Evolutionary conservation across 2,888 invertebrate species (phyloP).

Genomic region (Synanthedon formicaeformis): DNA sequence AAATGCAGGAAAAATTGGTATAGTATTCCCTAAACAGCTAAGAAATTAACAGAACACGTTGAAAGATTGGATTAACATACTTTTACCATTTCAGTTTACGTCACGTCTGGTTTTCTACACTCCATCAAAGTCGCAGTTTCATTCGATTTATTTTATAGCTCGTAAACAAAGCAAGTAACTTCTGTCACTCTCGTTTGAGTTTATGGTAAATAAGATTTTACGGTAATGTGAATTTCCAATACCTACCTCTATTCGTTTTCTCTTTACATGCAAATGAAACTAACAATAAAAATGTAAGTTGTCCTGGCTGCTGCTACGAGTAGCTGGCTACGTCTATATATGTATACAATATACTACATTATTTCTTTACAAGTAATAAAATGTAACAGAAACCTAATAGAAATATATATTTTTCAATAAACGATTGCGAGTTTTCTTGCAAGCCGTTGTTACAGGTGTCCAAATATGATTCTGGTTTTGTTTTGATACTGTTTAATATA

Average conservation of each 20-base stretch:
- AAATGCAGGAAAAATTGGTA: too few species aligned
- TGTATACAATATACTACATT: too few species aligned
- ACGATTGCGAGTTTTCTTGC: too few species aligned
- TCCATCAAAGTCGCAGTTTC: constrained; percentile 33
- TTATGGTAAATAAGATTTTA: constrained; percentile 64
- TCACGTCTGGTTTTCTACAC: constrained; percentile 3
- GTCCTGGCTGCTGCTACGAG: too few species aligned
- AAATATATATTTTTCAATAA: too few species aligned
- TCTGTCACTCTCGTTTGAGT: constrained; percentile 50
- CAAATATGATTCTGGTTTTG: too few species aligned
- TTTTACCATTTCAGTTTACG: background rate
- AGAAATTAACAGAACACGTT: background rate
- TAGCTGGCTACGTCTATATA: too few species aligned
- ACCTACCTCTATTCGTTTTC: constrained; percentile 21
- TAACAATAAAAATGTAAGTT: constrained; percentile 1
- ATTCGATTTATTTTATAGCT: constrained; percentile 64
- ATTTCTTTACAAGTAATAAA: too few species aligned
- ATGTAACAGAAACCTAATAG: too few species aligned
- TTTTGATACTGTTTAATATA: too few species aligned
- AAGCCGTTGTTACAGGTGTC: too few species aligned
- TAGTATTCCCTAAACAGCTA: background rate
- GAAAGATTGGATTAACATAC: constrained; percentile 6
- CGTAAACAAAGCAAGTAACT: constrained; percentile 59
- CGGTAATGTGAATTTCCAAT: constrained; percentile 40
- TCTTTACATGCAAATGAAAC: constrained; percentile 41